Evolutionary conservation across 2,113 vertebrate genomes (phyloP).

Genomic region (Macroglossus sobrinus): DNA sequence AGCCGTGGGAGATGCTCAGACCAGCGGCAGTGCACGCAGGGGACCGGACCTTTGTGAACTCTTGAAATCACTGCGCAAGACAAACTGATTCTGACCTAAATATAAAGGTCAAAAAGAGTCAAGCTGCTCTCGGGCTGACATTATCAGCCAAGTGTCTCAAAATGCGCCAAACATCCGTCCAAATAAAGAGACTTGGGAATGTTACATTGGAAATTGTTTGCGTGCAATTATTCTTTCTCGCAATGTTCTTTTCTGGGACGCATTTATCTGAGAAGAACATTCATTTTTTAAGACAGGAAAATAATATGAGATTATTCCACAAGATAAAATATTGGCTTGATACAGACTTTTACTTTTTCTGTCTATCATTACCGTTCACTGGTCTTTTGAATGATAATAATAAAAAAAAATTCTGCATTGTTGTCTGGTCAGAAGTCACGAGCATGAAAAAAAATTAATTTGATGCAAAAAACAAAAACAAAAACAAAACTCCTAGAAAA

Average conservation of each 20-base stretch:
- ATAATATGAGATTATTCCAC: background rate
- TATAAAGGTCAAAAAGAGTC: constrained; percentile 65
- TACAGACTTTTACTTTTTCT: constrained; percentile 23
- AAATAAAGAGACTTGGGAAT: constrained; percentile 54
- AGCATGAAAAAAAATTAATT: constrained; percentile 16
- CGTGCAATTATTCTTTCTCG: constrained; percentile 67
- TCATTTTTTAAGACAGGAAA: constrained; percentile 49
- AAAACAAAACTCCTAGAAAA: background rate
- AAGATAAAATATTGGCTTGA: constrained; percentile 7
- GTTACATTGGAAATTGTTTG: constrained; percentile 63
- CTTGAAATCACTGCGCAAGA: background rate
- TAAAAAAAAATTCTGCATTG: background rate
- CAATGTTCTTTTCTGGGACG: constrained; percentile 59
- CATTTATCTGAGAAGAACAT: constrained; percentile 56
- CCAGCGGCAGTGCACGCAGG: rapidly evolving
- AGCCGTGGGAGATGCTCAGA: background rate
- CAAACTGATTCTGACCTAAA: constrained; percentile 38
- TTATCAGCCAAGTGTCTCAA: constrained; percentile 54
- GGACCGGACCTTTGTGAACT: background rate
- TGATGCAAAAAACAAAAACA: background rate
- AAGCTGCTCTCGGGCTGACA: constrained; percentile 51
- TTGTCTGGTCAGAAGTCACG: constrained; percentile 19
- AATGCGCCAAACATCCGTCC: constrained; percentile 56
- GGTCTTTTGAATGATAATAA: background rate
- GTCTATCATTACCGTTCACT: background rate